phyloP scores from a whole-genome alignment of 2,113 vertebrate species.

The Emydocephalus ijimae region DNA sequence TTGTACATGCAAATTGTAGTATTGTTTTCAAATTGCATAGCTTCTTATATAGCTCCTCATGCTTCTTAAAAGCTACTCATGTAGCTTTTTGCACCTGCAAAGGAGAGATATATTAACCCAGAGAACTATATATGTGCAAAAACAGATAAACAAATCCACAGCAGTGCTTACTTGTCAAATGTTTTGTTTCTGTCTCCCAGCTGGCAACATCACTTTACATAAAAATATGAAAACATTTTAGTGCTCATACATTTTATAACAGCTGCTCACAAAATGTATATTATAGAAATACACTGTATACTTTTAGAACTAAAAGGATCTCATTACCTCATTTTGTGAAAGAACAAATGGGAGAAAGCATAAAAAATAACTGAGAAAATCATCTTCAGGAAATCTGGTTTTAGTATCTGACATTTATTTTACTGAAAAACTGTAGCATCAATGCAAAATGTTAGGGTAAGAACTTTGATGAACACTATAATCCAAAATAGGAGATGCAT shows the following conservation, averaged over 20 bases:
- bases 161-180: not conserved
- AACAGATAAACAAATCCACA: not conserved
- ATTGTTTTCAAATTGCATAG: not conserved
- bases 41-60: not conserved
- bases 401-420: not conserved
- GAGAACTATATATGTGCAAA: not conserved
- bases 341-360: not conserved
- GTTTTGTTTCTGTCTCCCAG: not conserved
- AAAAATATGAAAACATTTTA: not conserved
- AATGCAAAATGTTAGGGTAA: not conserved
- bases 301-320: not conserved
- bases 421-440: slow-evolving; percentile 5
- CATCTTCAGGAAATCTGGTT: slow-evolving; percentile 3
- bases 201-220: slow-evolving; percentile 2
- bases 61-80: not conserved
- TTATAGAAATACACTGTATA: not conserved
- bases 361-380: not conserved
- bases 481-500: not conserved
- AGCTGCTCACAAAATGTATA: not conserved
- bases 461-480: not conserved
- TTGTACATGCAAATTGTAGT: not conserved
- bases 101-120: not conserved
- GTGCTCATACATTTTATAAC: not conserved
- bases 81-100: slow-evolving; percentile 4
- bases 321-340: not conserved